Evolutionary conservation across 2,888 invertebrate genomes (phyloP), one percentile per base, ranked within the genome.

Genomic region (Lepidocyrtoides sp.): DNA sequence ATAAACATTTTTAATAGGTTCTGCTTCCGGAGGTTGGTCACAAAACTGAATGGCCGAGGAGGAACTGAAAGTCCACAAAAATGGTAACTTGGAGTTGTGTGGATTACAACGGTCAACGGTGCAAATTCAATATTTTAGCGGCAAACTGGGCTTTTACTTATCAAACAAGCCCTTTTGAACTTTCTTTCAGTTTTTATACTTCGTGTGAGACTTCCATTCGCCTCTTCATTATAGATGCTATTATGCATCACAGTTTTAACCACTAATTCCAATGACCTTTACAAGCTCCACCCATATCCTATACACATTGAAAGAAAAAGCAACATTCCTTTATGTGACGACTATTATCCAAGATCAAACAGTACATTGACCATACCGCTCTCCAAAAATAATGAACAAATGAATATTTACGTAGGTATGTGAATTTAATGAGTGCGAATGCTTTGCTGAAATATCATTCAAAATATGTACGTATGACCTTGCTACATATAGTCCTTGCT

Each of bases 181-280:
- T 4, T 36, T 36, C 3, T 36, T 36, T 36, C 36, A 7, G 36
- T 36, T 36, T 23, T 23, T 26, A 23, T 60, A 2, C 10, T 60
- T 7, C 23, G 60, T 60, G 60, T 23, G 23, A 8, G 12, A 2
- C 12, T 17, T 10, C 23, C 23, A 63, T 41, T 69, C n/a, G 12
- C 69, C n/a, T 4, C 2, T 8, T n/a, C n/a, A n/a, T n/a, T n/a
- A n/a, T n/a, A n/a, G n/a, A n/a, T 17, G 69, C 5, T 69, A 69
- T 5, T 12, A 17, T 17, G 17, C 54, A 54, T 54, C 36, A 7
- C 7, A 36, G 48, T 48, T 48, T 48, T 48, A 57, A 60, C 60
- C 10, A 23, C 48, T 82, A 82, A 82, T 82, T 60, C 32, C 60
- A 82, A 60, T 60, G 81, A 60, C 60, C 60, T 82, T 82, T 77